A percentile compares a stretch with the other conserved stretches of the same genome.
phyloP scores from a whole-genome alignment of 2,888 invertebrate species.

The Trimorus sp. region DNA sequence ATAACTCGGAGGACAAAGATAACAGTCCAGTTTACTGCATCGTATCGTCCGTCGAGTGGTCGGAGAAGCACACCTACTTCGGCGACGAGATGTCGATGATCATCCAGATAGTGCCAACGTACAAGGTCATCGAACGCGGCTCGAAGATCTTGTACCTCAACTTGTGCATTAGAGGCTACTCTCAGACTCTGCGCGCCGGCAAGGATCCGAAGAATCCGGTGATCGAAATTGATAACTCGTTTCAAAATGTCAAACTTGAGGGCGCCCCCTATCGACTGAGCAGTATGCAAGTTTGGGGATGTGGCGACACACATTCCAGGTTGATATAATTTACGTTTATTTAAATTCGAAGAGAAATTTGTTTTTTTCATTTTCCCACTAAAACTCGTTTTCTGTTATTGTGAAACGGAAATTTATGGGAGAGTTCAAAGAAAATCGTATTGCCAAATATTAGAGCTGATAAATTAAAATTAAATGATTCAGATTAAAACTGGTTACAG shows the following conservation, averaged over 20 bases:
- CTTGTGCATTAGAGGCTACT: slow-evolving; percentile 91
- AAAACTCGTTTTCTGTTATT: no score
- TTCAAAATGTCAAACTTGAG: slow-evolving; percentile 76
- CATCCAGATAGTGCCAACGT: slow-evolving; percentile 89
- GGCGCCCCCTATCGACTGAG: slow-evolving; percentile 82
- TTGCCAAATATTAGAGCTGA: no score
- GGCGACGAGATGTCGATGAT: slow-evolving; percentile 91
- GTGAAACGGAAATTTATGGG: no score
- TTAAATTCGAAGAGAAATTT: no score
- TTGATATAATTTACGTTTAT: no score
- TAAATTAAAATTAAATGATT: no score
- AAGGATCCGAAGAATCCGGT: slow-evolving; percentile 89
- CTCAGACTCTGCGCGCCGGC: slow-evolving; percentile 91
- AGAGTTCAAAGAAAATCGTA: no score
- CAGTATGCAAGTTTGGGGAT: slow-evolving; percentile 90
- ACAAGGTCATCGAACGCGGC: slow-evolving; percentile 84
- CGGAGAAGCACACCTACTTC: slow-evolving; percentile 92
- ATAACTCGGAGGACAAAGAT: slow-evolving; percentile 81
- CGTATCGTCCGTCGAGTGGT: slow-evolving; percentile 91
- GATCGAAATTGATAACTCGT: slow-evolving; percentile 85
- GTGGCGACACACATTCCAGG: slow-evolving; percentile 87
- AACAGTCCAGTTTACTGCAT: slow-evolving; percentile 88
- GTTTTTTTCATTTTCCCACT: no score
- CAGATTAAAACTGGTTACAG: slow-evolving; percentile 79
- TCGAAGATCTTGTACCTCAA: slow-evolving; percentile 93